Evolutionary conservation across 2,113 vertebrate species (phyloP), one percentile per base, ranked within the genome.

Genomic region (Halichoerus grypus): DNA sequence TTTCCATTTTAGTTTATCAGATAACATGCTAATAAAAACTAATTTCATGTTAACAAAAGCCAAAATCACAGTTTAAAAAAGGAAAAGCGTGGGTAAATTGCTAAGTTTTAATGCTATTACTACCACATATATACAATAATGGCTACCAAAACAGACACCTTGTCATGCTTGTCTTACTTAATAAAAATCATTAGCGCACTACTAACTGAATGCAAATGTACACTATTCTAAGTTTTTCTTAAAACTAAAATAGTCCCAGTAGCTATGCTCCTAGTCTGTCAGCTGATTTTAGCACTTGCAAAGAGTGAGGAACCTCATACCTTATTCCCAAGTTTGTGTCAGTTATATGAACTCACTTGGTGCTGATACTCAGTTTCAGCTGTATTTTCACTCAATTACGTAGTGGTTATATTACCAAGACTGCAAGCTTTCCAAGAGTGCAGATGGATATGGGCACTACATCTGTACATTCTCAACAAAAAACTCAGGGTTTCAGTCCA

Each of bases 21-120:
- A 42, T 72, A 81, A 49, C 28, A 80, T 74, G 36, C 7, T 63
- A 96, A 83, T 71, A 96, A 91, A 95, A 91, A 97, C 36, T 39
- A 63, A 95, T 59, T 88, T 61, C 31, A 22, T 63, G 88, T 83
- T 88, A 96, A 36, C 21, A 85, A 55, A 96, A 96, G 46, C 18
- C 46, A 95, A 97, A 97, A 83, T n/a, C 65, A 67, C 19, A 94
- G 18, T 24, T 91, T 69, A 79, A 97, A 91, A 91, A 92, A 67
- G 33, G 24, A 59, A 86, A 95, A 71, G 59, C 11, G 36, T 49
- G 7, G 24, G 4, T 53, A 95, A 96, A 96, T 0, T 72, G 83
- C 39, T 94, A 59, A 87, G 65, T n/a, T 51, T 57, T 88, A 95
- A 88, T 74, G 28, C 49, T 77, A 83, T 72, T 59, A 83, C 31